Evolutionary conservation across 2,888 invertebrate species (phyloP), one percentile per base, ranked within the genome.

Genomic region (Hedychridium roseum): DNA sequence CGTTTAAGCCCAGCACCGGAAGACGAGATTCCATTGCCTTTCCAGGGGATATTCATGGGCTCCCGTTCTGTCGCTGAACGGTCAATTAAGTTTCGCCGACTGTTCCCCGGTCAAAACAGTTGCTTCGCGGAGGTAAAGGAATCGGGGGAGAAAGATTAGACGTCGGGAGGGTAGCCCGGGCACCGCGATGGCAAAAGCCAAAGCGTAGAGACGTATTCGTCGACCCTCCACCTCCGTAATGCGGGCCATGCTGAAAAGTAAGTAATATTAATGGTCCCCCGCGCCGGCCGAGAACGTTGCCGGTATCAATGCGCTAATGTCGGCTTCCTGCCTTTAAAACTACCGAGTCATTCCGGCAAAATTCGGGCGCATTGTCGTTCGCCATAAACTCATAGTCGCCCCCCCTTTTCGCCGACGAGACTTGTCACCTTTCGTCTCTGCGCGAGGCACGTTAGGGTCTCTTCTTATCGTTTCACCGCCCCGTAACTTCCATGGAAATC

Each of bases 281-380:
- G 52, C 52, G 60, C 58, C 59, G 61, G 57, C 60, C 68, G n/a
- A 60, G 67, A 69, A 68, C 60, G 66, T 62, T 59, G 57, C 54
- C 55, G 60, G 65, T 74, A 77, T 78, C 78, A 77, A 78, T 78
- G 76, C 74, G 67, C 68, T 75, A 75, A 77, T 72, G 75, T 74
- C 61, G 67, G 72, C 76, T 76, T 79, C 76, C 76, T 71, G 70
- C 67, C 74, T 76, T 73, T 70, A 74, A 78, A 78, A 78, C 73
- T 74, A 77, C 70, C 74, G 58, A 76, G 78, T 78, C 78, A 78
- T 74, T 76, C 71, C 62, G 66, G 74, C 71, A 76, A 76, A 75
- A 78, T 77, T 78, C 76, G 67, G 68, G 71, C 71, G 70, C 66
- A 72, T 78, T 78, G 76, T 76, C 74, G 74, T 60, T 68, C 61